A percentile compares a stretch with the other conserved stretches of the same genome.
Evolutionary conservation across 1,140 invertebrate species (phyloP).

Genomic region (Littorina saxatilis): DNA sequence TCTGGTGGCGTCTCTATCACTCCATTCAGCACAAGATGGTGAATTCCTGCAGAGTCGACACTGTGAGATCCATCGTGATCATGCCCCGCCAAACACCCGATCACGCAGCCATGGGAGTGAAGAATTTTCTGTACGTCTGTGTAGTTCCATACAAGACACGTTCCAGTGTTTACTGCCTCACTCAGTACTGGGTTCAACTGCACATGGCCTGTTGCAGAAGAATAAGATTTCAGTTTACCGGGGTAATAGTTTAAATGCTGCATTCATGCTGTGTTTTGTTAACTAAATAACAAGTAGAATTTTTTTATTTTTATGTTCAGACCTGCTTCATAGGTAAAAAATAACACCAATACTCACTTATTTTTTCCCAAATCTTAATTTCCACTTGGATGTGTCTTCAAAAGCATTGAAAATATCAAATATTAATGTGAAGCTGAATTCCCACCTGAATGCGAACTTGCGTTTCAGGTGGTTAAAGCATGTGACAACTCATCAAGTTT

Average conservation of each 20-base stretch:
- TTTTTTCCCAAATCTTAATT: no score
- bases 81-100: conserved; percentile 70
- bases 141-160: conserved; percentile 71
- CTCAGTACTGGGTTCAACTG: conserved; percentile 59
- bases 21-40: conserved; percentile 67
- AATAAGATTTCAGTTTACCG: conserved; percentile 32
- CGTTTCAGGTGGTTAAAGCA: no score
- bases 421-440: no score
- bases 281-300: no score
- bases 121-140: conserved; percentile 66
- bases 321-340: no score
- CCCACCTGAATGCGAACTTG: no score
- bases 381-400: no score
- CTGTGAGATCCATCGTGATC: conserved; percentile 66
- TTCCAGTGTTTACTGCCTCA: conserved; percentile 33
- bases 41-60: conserved; percentile 66
- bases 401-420: no score
- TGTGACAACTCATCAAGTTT: no score
- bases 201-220: conserved; percentile 65
- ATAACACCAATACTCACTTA: no score
- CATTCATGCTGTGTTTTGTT: neutral
- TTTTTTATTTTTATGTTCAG: no score
- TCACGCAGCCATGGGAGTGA: conserved; percentile 58
- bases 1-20: conserved; percentile 68
- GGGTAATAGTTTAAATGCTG: neutral